phyloP scores from a whole-genome alignment of 2,888 invertebrate species.

The Cosmopolites sordidus region DNA sequence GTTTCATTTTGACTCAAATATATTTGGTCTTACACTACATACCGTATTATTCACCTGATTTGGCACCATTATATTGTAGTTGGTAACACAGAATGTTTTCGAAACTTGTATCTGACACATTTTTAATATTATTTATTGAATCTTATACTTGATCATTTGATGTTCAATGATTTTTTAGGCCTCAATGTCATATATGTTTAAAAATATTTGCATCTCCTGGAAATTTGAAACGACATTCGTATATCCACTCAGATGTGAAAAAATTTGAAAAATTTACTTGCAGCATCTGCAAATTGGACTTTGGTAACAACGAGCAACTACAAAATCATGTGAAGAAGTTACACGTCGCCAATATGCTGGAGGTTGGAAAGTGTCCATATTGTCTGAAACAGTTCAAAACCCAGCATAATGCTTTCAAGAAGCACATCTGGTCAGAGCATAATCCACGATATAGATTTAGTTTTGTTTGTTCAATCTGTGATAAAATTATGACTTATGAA shows the following conservation, averaged over 20 bases:
- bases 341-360: not conserved
- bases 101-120: no score
- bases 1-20: no score
- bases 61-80: no score
- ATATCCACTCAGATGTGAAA: conserved; percentile 16
- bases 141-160: no score
- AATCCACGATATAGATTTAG: conserved; percentile 22
- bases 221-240: conserved; percentile 28
- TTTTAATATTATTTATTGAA: no score
- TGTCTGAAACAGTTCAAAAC: conserved; percentile 27
- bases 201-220: conserved; percentile 30
- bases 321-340: conserved; percentile 23
- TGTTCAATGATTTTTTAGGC: conserved; percentile 16
- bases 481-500: conserved; percentile 20
- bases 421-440: conserved; percentile 26
- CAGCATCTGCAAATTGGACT: conserved; percentile 19
- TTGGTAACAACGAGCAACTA: conserved; percentile 16
- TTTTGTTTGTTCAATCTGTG: conserved; percentile 23
- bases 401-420: conserved; percentile 21
- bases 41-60: no score
- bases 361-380: conserved; percentile 14
- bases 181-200: conserved; percentile 29
- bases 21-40: no score
- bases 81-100: no score
- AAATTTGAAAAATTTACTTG: conserved; percentile 21